Evolutionary conservation across 2,888 invertebrate species (phyloP), one percentile per base, ranked within the genome.

Genomic region (Erannis defoliaria): DNA sequence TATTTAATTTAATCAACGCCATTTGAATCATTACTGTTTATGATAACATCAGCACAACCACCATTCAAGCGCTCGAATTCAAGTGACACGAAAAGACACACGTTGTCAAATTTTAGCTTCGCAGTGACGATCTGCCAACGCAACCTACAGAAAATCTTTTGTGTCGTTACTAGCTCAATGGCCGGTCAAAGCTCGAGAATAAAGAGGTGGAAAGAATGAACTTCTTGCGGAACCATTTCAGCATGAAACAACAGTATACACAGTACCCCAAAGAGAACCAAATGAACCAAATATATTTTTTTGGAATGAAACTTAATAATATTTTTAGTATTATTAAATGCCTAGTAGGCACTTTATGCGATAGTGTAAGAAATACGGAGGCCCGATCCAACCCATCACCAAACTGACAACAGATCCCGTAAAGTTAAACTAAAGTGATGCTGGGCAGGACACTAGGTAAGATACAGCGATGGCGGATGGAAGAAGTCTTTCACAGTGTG

Each of bases 131-230:
- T 55, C 55, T 61, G 50, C 55, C 51, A 61, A 55, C 50, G 33
- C 61, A 55, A 51, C 61, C 61, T 51, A 61, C 61, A 61, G 61
- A 61, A 59, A 50, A 50, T 61, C 61, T 55, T 61, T 61, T 61
- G 55, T 61, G 61, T 61, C 55, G 50, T 51, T 61, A 61, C 55
- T 61, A 61, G 61, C 61, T 50, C 61, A 55, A 61, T 61, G 61
- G 61, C 61, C 61, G 61, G 61, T 61, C 61, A 61, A 61, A 61
- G 61, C 55, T 50, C 61, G 61, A 61, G 50, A 61, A 61, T 55
- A 61, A 61, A 61, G 61, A 61, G 60, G 60, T 45, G 55, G 61
- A 61, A 61, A 61, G 61, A 61, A 61, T 61, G 50, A 55, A 55
- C 61, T 50, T 55, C 55, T 61, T 61, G 61, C 55, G 55, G 61